Conservation (phyloP, 2,113 vertebrate genomes). For the crab-eating macaque (Macaca fascicularis) region T2T-MFA8v1.1 NC_088384.1:108508501-108509000, state of each 20-base stretch:
- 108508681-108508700: not conserved
- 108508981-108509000: not conserved
- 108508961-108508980: not conserved
- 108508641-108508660: not conserved
- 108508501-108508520: not conserved
- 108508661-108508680: not conserved
- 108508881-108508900: fast-evolving
- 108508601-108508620: not conserved
- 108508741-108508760: not conserved
- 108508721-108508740: not conserved
- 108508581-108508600: not conserved
- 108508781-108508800: not conserved
- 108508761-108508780: not conserved
- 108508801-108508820: fast-evolving
- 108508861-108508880: not conserved
- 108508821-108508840: not conserved
- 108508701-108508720: not conserved
- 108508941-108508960: not conserved
- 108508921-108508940: not conserved
- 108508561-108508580: not conserved
- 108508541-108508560: not conserved
- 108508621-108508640: no score
- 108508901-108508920: no score
- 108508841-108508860: not conserved
- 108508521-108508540: not conserved